These are phyloP conservation scores for Syngnathus acus DNA, from an alignment of 2,797 vertebrate genomes.

Conservation along the genomic window DNA sequence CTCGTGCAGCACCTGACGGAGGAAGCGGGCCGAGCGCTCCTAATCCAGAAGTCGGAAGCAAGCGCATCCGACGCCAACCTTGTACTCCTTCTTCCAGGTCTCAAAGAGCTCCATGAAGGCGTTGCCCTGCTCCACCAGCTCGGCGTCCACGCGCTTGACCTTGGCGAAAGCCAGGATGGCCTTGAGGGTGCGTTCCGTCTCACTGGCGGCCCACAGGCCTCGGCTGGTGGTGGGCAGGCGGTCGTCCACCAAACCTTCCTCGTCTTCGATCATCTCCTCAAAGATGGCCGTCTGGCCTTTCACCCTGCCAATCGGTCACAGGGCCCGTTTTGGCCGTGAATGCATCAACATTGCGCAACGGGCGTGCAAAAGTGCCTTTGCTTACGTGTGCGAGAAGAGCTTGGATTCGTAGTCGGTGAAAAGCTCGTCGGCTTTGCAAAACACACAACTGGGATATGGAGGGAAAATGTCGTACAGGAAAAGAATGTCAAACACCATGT, in stretches of 20 bases:
- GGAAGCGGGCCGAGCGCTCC: neutral
- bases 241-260: conserved; percentile 92
- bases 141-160: conserved; percentile 78
- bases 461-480: neutral
- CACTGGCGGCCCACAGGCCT: conserved; percentile 91
- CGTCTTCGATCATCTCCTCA: conserved; percentile 98
- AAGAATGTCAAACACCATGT: neutral
- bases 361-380: conserved; percentile 18
- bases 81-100: conserved; percentile 97
- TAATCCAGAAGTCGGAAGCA: neutral
- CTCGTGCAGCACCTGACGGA: conserved; percentile 84
- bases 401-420: conserved; percentile 98
- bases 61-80: conserved; percentile 62
- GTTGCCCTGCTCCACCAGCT: conserved; percentile 84
- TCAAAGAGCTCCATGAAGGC: conserved; percentile 95
- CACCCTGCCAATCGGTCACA: conserved; percentile 68
- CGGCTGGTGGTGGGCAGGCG: conserved; percentile 89
- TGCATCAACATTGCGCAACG: neutral
- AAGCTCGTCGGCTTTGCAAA: conserved; percentile 96
- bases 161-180: conserved; percentile 87
- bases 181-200: conserved; percentile 90
- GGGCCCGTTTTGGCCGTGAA: neutral
- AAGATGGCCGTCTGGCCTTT: conserved; percentile 96
- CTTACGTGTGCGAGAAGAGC: conserved; percentile 96
- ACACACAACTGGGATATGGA: conserved; percentile 82